These are phyloP conservation scores for Pogonocherus hispidulus DNA, from an alignment of 2,888 invertebrate species.

Conservation along the genomic window DNA sequence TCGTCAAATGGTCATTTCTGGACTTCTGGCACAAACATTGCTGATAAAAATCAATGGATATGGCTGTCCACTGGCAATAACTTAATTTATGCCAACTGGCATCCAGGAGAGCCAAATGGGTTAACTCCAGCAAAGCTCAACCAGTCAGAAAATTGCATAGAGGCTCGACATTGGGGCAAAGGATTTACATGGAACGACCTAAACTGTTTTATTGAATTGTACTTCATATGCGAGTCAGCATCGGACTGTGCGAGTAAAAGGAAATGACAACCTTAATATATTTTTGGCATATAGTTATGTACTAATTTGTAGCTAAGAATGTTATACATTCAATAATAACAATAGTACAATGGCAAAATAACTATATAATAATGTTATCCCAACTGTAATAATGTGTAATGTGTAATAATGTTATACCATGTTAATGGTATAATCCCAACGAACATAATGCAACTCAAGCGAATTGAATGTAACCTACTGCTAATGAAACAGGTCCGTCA, in stretches of 20 bases:
- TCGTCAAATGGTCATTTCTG: slow-evolving; percentile 20
- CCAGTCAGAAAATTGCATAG: slow-evolving; percentile 33
- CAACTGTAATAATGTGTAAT: too few species aligned
- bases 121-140: background rate
- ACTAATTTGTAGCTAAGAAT: too few species aligned
- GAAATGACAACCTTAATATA: too few species aligned
- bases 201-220: slow-evolving; percentile 19
- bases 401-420: too few species aligned
- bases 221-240: slow-evolving; percentile 36
- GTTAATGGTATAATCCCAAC: too few species aligned
- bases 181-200: slow-evolving; percentile 40
- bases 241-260: background rate
- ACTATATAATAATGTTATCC: too few species aligned
- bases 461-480: too few species aligned
- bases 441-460: too few species aligned
- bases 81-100: slow-evolving; percentile 34
- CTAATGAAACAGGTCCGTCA: too few species aligned
- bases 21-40: slow-evolving; percentile 36
- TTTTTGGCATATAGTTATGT: too few species aligned
- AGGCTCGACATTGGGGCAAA: slow-evolving; percentile 31
- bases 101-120: slow-evolving; percentile 32
- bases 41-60: slow-evolving; percentile 25
- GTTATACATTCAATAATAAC: too few species aligned
- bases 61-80: slow-evolving; percentile 39
- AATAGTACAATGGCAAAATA: too few species aligned